phyloP scores from a whole-genome alignment of 2,113 vertebrate species.

The Piaya cayana region DNA sequence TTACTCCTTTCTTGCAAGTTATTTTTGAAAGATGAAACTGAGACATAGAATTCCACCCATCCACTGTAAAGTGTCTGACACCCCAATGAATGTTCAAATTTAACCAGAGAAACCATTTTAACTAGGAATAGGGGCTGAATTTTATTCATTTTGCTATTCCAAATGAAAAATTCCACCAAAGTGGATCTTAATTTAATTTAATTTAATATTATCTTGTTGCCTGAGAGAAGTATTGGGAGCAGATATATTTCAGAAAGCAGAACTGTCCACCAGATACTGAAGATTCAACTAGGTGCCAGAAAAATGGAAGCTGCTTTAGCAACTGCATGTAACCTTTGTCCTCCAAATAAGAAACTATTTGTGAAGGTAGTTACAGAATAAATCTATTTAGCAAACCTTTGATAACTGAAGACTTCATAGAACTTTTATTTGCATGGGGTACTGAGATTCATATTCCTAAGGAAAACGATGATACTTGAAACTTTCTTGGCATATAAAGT shows the following conservation, averaged over 20 bases:
- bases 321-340: not conserved
- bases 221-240: not conserved
- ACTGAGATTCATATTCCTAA: not conserved
- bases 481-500: not conserved
- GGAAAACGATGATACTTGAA: not conserved
- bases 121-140: not conserved
- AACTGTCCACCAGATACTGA: not conserved
- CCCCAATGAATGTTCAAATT: not conserved
- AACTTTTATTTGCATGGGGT: not conserved
- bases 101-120: not conserved
- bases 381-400: not conserved
- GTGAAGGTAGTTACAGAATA: not conserved
- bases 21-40: not conserved
- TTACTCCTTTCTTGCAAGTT: not conserved
- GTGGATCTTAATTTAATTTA: not conserved
- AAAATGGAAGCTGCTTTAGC: not conserved
- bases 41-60: not conserved
- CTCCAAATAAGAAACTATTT: not conserved
- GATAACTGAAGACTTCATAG: not conserved
- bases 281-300: not conserved
- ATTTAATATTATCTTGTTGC: not conserved
- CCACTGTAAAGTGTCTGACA: not conserved
- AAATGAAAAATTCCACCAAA: not conserved
- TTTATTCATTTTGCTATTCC: not conserved
- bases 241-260: not conserved